Evolutionary conservation across 1,140 invertebrate species (phyloP).

Genomic region (Drosophila lacertosa): DNA sequence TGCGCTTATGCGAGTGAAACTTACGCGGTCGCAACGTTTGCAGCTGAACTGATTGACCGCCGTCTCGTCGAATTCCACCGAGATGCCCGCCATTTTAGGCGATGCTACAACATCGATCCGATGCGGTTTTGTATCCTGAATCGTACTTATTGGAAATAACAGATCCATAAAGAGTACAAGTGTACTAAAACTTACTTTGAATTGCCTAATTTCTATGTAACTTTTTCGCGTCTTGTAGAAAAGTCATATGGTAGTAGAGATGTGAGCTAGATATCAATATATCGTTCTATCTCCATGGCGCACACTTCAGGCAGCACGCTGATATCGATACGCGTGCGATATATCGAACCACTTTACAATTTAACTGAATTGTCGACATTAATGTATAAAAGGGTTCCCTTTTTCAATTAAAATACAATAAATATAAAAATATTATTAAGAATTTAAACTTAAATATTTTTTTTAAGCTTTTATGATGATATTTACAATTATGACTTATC

Average conservation of each 20-base stretch:
- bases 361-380: neutral
- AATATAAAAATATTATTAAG: neutral
- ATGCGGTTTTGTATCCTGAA: constrained; percentile 36
- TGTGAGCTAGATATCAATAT: constrained; percentile 34
- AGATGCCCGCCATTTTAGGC: constrained; percentile 62
- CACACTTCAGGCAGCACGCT: neutral
- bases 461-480: neutral
- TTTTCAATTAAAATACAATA: neutral
- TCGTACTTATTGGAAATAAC: constrained; percentile 9
- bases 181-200: constrained; percentile 57
- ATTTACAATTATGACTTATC: neutral
- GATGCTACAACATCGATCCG: constrained; percentile 65
- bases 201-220: constrained; percentile 61
- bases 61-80: constrained; percentile 73
- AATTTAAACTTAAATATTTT: too few species aligned
- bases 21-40: constrained; percentile 77
- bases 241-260: constrained; percentile 56
- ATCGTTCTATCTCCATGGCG: constrained; percentile 12
- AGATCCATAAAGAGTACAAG: neutral
- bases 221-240: constrained; percentile 49
- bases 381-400: neutral
- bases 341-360: neutral
- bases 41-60: constrained; percentile 74
- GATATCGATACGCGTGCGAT: neutral
- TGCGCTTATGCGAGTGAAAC: constrained; percentile 30